phyloP scores from a whole-genome alignment of 2,797 vertebrate genomes.

The Masticophis lateralis region DNA sequence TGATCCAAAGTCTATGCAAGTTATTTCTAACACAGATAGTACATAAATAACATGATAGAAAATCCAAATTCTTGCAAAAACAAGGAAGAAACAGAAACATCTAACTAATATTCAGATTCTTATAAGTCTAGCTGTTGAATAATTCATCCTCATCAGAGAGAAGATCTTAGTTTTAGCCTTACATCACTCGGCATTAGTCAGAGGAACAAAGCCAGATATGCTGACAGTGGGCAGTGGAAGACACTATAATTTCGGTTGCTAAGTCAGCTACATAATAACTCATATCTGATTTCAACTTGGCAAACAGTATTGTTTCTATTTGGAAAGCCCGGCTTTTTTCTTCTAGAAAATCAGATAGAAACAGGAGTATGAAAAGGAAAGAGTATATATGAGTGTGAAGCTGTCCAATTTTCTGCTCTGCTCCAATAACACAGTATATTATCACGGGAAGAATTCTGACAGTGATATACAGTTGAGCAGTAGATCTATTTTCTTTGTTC shows the following conservation, averaged over 20 bases:
- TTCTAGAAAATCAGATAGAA: neutral
- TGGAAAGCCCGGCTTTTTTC: neutral
- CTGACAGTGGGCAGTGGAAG: neutral
- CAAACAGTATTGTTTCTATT: neutral
- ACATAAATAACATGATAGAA: neutral
- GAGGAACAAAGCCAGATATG: neutral
- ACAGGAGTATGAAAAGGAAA: neutral
- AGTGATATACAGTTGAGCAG: neutral
- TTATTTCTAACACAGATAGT: neutral
- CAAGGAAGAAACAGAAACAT: neutral
- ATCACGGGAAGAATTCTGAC: neutral
- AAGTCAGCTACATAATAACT: neutral
- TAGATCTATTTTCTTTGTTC: neutral
- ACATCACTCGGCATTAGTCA: neutral
- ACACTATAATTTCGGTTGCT: neutral
- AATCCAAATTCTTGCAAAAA: neutral
- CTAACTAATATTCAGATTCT: neutral
- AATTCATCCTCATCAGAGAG: neutral
- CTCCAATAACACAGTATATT: neutral
- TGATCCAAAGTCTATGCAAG: neutral
- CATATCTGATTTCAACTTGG: neutral
- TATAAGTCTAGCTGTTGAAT: neutral
- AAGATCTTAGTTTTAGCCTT: neutral
- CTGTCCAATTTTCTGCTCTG: neutral
- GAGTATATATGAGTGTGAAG: neutral